Conservation (phyloP, 2,113 vertebrate genomes). For the Mormyrus lacerda region DNA sequence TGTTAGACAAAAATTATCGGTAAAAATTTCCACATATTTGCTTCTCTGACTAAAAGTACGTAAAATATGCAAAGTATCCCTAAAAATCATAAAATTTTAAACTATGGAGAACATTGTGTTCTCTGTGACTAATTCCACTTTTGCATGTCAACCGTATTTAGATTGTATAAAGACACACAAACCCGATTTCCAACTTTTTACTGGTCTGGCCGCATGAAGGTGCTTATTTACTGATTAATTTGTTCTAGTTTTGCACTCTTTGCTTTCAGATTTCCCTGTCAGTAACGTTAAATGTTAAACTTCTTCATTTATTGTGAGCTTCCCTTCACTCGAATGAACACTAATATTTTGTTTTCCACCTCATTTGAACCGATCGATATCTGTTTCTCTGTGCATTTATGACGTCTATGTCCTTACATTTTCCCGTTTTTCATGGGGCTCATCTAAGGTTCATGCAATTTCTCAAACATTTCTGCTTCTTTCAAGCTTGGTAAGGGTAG, state of each 20-base stretch:
- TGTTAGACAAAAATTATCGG: background rate
- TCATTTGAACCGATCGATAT: background rate
- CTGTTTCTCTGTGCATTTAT: background rate
- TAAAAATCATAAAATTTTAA: background rate
- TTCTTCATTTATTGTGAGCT: background rate
- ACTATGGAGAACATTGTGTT: background rate
- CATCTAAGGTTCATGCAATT: background rate
- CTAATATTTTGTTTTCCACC: background rate
- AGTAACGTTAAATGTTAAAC: background rate
- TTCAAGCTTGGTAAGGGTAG: constrained; percentile 15
- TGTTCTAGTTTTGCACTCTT: background rate
- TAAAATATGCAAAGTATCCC: background rate
- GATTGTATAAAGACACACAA: background rate
- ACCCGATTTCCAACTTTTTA: background rate
- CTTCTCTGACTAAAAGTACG: background rate
- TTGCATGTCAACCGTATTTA: background rate
- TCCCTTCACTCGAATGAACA: background rate
- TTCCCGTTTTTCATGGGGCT: background rate
- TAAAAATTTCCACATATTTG: background rate
- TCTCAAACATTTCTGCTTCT: constrained; percentile 30
- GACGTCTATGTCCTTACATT: background rate
- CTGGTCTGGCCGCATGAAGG: background rate
- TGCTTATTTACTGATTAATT: background rate
- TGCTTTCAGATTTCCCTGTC: background rate
- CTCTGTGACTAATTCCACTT: background rate